Evolutionary conservation across 92 coral and sea anemone genomes (phyloP).

Genomic region (Diadumene lineata): DNA sequence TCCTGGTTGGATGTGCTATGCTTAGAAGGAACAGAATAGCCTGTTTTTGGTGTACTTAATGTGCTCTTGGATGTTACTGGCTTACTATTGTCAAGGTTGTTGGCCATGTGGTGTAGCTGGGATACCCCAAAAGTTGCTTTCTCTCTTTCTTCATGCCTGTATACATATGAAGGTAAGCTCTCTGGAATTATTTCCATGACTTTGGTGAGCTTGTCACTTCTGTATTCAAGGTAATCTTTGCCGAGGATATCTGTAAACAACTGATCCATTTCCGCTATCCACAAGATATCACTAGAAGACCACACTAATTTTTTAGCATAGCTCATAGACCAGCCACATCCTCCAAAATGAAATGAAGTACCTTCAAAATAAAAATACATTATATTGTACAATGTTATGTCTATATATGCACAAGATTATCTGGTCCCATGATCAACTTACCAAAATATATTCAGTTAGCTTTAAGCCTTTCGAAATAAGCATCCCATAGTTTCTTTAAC

Average conservation of each 20-base stretch:
- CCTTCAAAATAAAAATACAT: constrained; percentile 13
- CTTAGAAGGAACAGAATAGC: no score
- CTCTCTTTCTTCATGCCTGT: constrained; percentile 21
- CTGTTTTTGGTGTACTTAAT: no score
- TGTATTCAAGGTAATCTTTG: constrained; percentile 34
- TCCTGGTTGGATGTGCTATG: not conserved
- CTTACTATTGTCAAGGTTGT: not conserved
- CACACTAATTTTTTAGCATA: constrained; percentile 9
- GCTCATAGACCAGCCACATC: constrained; percentile 53
- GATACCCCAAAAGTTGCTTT: not conserved
- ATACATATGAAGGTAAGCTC: constrained; percentile 31
- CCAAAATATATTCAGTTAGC: no score
- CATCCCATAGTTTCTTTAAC: no score
- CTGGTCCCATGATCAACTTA: no score
- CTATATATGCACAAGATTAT: no score
- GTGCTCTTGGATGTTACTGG: no score
- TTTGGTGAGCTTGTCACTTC: constrained; percentile 32
- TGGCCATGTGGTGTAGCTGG: not conserved
- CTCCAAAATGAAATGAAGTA: constrained; percentile 43
- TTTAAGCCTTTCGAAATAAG: no score
- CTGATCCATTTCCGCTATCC: constrained; percentile 41
- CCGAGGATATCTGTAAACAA: constrained; percentile 42
- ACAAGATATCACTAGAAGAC: constrained; percentile 29
- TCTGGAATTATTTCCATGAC: constrained; percentile 27
- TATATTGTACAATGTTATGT: no score